Evolutionary conservation across 2,797 vertebrate species (phyloP), one percentile per base, ranked within the genome.

Genomic region (Lithobates sylvaticus): DNA sequence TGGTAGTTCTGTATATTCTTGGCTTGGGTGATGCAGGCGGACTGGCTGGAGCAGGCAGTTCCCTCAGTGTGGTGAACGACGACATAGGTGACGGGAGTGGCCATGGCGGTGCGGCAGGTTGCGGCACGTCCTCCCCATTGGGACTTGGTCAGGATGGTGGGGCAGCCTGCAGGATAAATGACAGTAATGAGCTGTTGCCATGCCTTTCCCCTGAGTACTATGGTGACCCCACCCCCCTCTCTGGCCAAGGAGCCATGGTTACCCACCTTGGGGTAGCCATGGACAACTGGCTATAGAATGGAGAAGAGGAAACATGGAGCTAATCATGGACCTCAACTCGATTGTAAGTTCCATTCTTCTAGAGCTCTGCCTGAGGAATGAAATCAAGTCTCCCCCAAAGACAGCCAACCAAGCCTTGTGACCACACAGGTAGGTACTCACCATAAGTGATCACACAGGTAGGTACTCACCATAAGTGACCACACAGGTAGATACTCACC

Each of bases 31-130:
- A 21, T 39, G 47, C 94, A 94, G 1, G 89, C 84, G 16, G 27
- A 42, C 0, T 89, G 89, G 21, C 47, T 36, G 76, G 34, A 0
- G 78, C 94, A 95, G 81, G 61, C 47, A 58, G 54, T 83, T 21
- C 94, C 85, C 0, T 93, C 95, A 0, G 96, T 96, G 93, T 97
- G 96, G 39, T 96, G 95, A 29, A 96, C 92, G 23, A 96, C 73
- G 8, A 93, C 94, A 26, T 78, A 92, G 10, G 27, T 36, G 0
- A 90, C 91, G 0, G 91, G 80, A 8, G 16, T 76, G 0, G 13
- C 10, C 73, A 95, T 77, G 1, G 0, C 0, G 10, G 86, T 61
- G 32, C 0, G 7, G 26, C 87, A 76, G 29, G 73, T 68, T 0
- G 96, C 91, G 0, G 87, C 5, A 23, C 4, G 86, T 16, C 94